phyloP scores from a whole-genome alignment of 2,113 vertebrate genomes.

The Nymphicus hollandicus region DNA sequence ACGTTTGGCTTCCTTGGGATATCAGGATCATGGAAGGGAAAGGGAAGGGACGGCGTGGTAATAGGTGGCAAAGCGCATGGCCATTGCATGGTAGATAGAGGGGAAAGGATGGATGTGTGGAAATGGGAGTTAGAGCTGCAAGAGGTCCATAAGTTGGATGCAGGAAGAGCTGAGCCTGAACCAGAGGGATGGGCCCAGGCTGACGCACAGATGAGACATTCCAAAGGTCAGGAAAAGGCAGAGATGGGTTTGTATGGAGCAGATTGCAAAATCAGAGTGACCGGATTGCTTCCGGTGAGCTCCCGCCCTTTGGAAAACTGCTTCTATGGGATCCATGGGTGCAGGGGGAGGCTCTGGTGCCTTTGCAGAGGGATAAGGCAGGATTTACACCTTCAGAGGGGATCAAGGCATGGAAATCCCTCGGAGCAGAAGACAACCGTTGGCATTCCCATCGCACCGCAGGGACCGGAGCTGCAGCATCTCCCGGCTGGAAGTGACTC shows the following conservation, averaged over 20 bases:
- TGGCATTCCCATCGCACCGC: neutral
- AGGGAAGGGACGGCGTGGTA: neutral
- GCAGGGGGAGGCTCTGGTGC: neutral
- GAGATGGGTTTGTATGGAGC: neutral
- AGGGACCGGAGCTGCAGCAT: neutral
- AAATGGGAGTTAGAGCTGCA: neutral
- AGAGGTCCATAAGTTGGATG: neutral
- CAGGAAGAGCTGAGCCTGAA: neutral
- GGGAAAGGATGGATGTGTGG: neutral
- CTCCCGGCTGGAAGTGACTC: neutral
- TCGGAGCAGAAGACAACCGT: neutral
- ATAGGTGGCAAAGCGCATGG: neutral
- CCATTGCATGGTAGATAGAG: rapidly evolving
- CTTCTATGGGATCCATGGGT: neutral
- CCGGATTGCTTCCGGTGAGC: rapidly evolving
- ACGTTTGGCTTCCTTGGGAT: neutral
- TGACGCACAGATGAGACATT: neutral
- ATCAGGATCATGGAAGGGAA: neutral
- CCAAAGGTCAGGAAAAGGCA: neutral
- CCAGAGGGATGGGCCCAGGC: neutral
- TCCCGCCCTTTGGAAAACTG: neutral
- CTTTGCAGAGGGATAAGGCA: neutral
- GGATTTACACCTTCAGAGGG: neutral
- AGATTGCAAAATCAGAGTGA: neutral
- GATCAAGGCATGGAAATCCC: neutral